These are phyloP conservation scores for Aldrovandia affinis DNA, from an alignment of 2,797 vertebrate species.

Conservation along the genomic window DNA sequence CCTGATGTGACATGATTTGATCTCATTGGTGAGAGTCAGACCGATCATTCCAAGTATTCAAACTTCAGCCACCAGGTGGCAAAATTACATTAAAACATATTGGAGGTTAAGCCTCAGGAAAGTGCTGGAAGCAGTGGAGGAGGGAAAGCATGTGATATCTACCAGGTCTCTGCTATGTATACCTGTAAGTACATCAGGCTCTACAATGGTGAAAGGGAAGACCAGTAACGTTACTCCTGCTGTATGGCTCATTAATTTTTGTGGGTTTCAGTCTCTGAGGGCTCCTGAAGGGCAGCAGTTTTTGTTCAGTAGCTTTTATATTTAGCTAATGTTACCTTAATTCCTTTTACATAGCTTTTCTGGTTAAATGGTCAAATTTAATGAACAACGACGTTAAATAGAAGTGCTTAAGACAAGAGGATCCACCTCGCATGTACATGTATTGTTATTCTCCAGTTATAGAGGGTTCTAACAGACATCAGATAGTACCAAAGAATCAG, in stretches of 20 bases:
- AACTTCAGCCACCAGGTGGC: slow-evolving; percentile 26
- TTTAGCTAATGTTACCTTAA: neutral
- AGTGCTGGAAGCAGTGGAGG: neutral
- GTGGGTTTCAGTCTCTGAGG: neutral
- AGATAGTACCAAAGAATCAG: neutral
- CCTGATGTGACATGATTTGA: neutral
- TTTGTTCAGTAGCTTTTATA: neutral
- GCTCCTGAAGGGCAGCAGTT: neutral
- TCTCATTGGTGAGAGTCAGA: neutral
- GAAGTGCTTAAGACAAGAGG: neutral
- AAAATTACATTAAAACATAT: slow-evolving; percentile 8
- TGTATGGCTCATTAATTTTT: neutral
- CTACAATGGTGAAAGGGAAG: neutral
- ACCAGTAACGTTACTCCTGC: neutral
- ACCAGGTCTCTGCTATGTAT: neutral
- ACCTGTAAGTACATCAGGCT: neutral
- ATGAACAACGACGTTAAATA: neutral
- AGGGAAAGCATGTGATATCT: neutral
- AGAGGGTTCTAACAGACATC: neutral
- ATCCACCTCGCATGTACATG: neutral
- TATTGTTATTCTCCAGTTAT: neutral
- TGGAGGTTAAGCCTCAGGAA: neutral
- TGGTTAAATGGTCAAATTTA: neutral
- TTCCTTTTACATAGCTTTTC: neutral
- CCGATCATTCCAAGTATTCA: neutral